Conservation (phyloP, 1,140 invertebrate genomes). For the Rhopalosiphum padi region DNA sequence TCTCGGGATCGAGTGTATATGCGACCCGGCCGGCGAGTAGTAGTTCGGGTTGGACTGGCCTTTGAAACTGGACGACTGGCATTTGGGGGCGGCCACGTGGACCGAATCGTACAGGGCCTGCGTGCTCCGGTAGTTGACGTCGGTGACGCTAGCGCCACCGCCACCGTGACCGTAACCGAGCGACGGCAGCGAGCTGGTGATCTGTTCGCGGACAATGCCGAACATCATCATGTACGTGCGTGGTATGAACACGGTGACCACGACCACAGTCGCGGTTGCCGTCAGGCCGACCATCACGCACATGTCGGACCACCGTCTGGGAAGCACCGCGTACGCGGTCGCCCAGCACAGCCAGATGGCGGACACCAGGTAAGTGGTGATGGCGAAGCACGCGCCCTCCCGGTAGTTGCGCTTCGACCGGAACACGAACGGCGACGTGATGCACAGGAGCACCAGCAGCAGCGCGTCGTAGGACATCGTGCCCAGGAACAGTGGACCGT, state of each 20-base stretch:
- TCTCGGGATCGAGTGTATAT: constrained; percentile 46
- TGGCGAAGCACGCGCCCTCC: constrained; percentile 68
- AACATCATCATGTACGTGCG: constrained; percentile 69
- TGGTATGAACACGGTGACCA: constrained; percentile 68
- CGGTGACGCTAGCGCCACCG: constrained; percentile 59
- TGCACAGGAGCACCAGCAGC: constrained; percentile 66
- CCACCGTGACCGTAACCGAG: constrained; percentile 58
- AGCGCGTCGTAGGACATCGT: constrained; percentile 67
- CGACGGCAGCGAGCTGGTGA: constrained; percentile 61
- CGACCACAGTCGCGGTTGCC: constrained; percentile 65
- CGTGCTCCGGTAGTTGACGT: constrained; percentile 62
- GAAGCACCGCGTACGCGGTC: constrained; percentile 65
- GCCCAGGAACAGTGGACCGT: constrained; percentile 59
- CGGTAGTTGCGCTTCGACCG: constrained; percentile 69
- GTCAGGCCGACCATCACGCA: constrained; percentile 60
- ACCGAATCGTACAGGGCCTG: constrained; percentile 63
- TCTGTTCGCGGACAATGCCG: constrained; percentile 63
- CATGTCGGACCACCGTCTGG: constrained; percentile 59
- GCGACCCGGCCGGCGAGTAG: constrained; percentile 58
- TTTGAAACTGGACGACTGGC: constrained; percentile 8
- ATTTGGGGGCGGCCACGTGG: constrained; percentile 31
- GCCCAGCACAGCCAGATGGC: constrained; percentile 68
- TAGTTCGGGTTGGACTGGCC: constrained; percentile 61
- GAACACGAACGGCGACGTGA: constrained; percentile 67
- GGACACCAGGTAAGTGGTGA: constrained; percentile 65